These are phyloP conservation scores for Metellina segmentata DNA, from an alignment of 2,888 invertebrate genomes.

Conservation along the genomic window DNA sequence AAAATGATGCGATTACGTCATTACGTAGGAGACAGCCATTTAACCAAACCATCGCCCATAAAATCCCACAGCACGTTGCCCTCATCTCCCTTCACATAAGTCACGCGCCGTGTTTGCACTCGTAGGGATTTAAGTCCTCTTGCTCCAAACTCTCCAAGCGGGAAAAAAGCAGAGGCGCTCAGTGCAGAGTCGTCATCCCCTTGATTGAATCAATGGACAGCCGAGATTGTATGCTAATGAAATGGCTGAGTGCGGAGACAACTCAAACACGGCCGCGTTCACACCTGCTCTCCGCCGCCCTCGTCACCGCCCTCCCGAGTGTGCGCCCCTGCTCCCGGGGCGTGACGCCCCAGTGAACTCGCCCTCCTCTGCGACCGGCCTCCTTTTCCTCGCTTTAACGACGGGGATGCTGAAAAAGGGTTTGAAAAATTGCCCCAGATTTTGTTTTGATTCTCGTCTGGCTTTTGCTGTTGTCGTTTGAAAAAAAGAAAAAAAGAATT, in stretches of 20 bases:
- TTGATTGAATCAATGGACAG: conserved; percentile 74
- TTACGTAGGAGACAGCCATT: no score
- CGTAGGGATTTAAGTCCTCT: conserved; percentile 18
- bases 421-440: no score
- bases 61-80: no score
- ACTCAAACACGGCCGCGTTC: conserved; percentile 65
- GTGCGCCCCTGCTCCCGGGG: conserved; percentile 14
- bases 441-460: no score
- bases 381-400: conserved; percentile 3
- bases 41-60: no score
- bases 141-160: background rate
- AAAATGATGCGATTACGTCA: no score
- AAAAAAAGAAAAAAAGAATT: no score
- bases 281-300: conserved; percentile 65
- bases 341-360: conserved; percentile 40
- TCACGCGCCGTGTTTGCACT: conserved; percentile 42
- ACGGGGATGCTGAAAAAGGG: background rate
- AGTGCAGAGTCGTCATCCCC: conserved; percentile 50
- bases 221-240: conserved; percentile 76
- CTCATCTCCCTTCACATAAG: no score
- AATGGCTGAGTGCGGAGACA: conserved; percentile 63
- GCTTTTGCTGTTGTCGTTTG: no score
- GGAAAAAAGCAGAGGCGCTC: conserved; percentile 12
- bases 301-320: conserved; percentile 4
- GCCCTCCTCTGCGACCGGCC: background rate